Evolutionary conservation across 1,140 invertebrate species (phyloP).

Genomic region (Chrysomallon squamiferum): DNA sequence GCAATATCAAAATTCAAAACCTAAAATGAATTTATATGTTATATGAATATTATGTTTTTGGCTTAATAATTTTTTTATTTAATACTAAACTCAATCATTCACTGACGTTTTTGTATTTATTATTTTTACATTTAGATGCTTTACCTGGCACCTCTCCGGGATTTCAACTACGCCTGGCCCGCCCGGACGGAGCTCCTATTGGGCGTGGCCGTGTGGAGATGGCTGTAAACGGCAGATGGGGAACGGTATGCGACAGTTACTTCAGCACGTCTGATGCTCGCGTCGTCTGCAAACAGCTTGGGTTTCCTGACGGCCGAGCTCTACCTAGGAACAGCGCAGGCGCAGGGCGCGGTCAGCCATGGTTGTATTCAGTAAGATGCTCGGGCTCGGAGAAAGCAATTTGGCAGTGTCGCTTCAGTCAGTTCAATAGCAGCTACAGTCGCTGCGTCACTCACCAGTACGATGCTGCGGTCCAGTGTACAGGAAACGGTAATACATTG

Average conservation of each 20-base stretch:
- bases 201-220: slow-evolving; percentile 39
- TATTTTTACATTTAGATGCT: too few relatives aligned
- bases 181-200: slow-evolving; percentile 7
- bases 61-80: too few relatives aligned
- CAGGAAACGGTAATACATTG: neutral
- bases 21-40: too few relatives aligned
- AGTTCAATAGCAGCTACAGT: neutral
- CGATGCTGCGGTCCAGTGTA: neutral
- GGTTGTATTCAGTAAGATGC: slow-evolving; percentile 41
- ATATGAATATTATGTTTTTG: too few relatives aligned
- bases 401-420: slow-evolving; percentile 26
- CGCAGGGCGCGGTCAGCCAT: slow-evolving; percentile 33
- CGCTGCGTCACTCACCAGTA: neutral
- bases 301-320: slow-evolving; percentile 34
- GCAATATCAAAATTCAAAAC: too few relatives aligned
- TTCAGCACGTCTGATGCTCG: slow-evolving; percentile 38
- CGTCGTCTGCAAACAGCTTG: slow-evolving; percentile 39
- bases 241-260: slow-evolving; percentile 42
- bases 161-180: neutral
- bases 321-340: slow-evolving; percentile 18
- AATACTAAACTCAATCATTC: too few relatives aligned
- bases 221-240: slow-evolving; percentile 32
- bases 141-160: neutral
- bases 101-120: too few relatives aligned
- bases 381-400: slow-evolving; percentile 40